Percentiles rank a stretch among this genome's conserved stretches.
These are phyloP conservation scores for Grantiella picta DNA, from an alignment of 2,113 vertebrate species.

Conservation along the genomic window DNA sequence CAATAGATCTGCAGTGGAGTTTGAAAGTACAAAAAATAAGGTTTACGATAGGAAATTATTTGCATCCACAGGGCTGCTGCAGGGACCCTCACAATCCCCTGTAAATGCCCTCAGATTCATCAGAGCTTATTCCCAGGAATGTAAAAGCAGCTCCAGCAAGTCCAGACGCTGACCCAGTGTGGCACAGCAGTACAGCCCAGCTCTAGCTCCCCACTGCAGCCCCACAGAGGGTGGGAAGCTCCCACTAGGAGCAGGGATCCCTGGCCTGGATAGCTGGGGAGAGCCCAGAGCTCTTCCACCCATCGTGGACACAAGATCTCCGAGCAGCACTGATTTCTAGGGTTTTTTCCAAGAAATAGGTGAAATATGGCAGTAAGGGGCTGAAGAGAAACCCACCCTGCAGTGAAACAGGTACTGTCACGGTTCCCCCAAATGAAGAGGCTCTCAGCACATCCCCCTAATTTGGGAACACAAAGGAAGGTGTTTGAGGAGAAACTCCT, in stretches of 20 bases:
- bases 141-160: neutral
- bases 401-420: neutral
- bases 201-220: neutral
- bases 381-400: neutral
- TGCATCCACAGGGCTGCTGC: neutral
- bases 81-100: neutral
- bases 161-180: neutral
- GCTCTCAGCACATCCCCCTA: neutral
- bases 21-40: neutral
- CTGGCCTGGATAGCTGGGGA: neutral
- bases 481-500: neutral
- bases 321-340: rapidly evolving
- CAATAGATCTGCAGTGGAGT: rapidly evolving
- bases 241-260: rapidly evolving
- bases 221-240: neutral
- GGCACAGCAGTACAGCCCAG: neutral
- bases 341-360: neutral
- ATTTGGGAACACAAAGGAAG: neutral
- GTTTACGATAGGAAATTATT: neutral
- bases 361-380: neutral
- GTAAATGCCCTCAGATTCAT: neutral
- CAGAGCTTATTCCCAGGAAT: neutral
- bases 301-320: neutral
- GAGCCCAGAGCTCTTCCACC: neutral
- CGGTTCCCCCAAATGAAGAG: rapidly evolving